A percentile compares a stretch with the other conserved stretches of the same genome.
Evolutionary conservation across 2,888 invertebrate genomes (phyloP).

Genomic region (Lamproptera curius): DNA sequence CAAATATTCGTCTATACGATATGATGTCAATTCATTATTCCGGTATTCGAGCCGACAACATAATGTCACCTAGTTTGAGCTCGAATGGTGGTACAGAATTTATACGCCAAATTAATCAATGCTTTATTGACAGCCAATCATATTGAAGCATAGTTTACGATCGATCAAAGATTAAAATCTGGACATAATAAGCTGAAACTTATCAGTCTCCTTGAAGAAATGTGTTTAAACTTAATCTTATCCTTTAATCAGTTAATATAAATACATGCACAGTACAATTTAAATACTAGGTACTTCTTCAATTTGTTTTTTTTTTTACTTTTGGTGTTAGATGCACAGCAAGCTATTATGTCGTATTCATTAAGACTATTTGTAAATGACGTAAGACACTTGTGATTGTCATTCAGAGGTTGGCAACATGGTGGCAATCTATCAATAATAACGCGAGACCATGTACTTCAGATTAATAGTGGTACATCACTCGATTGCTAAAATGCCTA

Average conservation of each 20-base stretch:
- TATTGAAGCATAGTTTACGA: slow-evolving; percentile 9
- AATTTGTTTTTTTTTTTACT: no score
- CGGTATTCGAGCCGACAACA: not conserved
- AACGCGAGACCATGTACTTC: no score
- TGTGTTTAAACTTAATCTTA: not conserved
- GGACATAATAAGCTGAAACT: not conserved
- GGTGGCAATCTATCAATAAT: no score
- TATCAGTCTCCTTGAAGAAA: not conserved
- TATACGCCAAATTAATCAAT: slow-evolving; percentile 1
- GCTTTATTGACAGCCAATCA: slow-evolving; percentile 11
- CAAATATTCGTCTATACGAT: no score
- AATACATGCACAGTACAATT: not conserved
- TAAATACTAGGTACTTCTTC: no score
- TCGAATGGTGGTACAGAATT: slow-evolving; percentile 2
- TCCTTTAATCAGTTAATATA: not conserved
- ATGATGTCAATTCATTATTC: not conserved
- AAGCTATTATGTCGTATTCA: no score
- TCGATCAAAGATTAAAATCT: slow-evolving; percentile 10
- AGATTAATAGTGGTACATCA: no score
- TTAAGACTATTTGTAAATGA: no score
- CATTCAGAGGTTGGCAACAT: no score
- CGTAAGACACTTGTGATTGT: no score
- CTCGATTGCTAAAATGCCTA: no score
- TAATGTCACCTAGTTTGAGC: not conserved
- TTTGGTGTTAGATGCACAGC: no score